Base-by-base conservation (phyloP, 92 coral and sea anemone species). In the Meandrina meandrites region DNA sequence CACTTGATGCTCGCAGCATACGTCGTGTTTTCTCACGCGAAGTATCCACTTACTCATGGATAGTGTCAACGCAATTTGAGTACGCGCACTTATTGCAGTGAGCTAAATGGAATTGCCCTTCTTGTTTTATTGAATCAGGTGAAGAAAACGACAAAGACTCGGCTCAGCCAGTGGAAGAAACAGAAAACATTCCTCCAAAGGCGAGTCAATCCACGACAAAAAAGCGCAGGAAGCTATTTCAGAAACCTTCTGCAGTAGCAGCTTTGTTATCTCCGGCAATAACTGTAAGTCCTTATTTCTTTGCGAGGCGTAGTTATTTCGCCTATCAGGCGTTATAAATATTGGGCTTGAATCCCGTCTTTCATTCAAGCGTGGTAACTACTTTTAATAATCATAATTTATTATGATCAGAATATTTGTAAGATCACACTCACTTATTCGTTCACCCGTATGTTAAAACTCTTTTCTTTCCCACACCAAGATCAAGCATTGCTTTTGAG, bases 161-260 rank as follows among this genome's bases (percentile, higher is more conserved):
- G 14, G 70, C 15, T 28, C 68, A 73, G 31, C 8, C 70, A 22
- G 24, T 8, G 50, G 75, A 62, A 58, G 88, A 30, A 84, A 40
- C 45, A 60, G 88, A 84, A 76, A 84, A 84, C 48, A 24, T 84
- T 75, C 64, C 81, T 17, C 88, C 88, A 8, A 84, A n/a, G n/a
- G 19, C 64, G 12, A 75, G 74, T 8, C 88, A 57, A 15, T 62
- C 81, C 3, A 36, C 88, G 1, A 75, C 88, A 2, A 84, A 84
- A 60, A 84, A 84, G 75, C 57, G 76, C 11, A 76, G 60, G 37
- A 75, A 27, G 58, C 81, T 84, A 19, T 84, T 76, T 74, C 73
- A 76, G 45, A 84, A 84, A 62, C 88, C 88, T 8, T 75, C 87
- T 1, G 48, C n/a, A 3, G 16, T 84, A 16, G 10, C 58, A 31